These are phyloP conservation scores for Ichneumon xanthorius DNA, from an alignment of 2,888 invertebrate species.

Conservation along the genomic window DNA sequence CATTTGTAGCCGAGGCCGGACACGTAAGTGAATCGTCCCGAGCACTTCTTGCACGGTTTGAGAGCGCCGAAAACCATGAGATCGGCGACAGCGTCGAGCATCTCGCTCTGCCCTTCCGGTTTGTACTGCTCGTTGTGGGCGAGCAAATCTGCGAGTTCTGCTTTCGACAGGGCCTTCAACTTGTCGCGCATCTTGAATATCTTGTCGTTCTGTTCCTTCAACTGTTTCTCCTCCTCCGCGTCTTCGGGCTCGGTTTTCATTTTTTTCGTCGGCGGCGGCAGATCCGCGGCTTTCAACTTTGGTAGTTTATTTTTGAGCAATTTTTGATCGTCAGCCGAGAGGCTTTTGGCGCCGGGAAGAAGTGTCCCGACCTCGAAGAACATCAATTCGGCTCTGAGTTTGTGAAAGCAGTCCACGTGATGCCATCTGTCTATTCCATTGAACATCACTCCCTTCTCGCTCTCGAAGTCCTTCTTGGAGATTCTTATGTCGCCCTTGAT, in stretches of 20 bases:
- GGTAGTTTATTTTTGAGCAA: conserved; percentile 88
- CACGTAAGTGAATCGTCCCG: conserved; percentile 90
- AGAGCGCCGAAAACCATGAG: conserved; percentile 95
- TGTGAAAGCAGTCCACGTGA: conserved; percentile 95
- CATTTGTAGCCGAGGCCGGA: conserved; percentile 93
- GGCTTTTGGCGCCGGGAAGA: conserved; percentile 91
- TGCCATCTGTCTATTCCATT: conserved; percentile 96
- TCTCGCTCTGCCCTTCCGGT: conserved; percentile 89
- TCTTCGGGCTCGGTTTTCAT: conserved; percentile 88
- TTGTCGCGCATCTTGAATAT: conserved; percentile 89
- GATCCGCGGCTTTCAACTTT: conserved; percentile 86
- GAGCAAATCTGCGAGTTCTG: conserved; percentile 88
- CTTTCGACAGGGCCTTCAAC: conserved; percentile 87
- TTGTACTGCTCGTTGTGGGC: conserved; percentile 90
- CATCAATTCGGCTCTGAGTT: conserved; percentile 89
- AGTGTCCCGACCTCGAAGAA: conserved; percentile 90
- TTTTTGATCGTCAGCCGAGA: conserved; percentile 90
- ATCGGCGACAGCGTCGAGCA: conserved; percentile 92
- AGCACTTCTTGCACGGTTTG: conserved; percentile 91
- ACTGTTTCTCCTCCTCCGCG: conserved; percentile 86
- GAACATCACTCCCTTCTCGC: conserved; percentile 91
- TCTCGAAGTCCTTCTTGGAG: conserved; percentile 94
- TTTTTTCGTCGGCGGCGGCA: conserved; percentile 88
- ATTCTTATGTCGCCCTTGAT: conserved; percentile 89
- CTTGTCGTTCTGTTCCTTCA: conserved; percentile 91